Evolutionary conservation across 2,888 invertebrate genomes (phyloP), one percentile per base, ranked within the genome.

Genomic region (Altica lythri): DNA sequence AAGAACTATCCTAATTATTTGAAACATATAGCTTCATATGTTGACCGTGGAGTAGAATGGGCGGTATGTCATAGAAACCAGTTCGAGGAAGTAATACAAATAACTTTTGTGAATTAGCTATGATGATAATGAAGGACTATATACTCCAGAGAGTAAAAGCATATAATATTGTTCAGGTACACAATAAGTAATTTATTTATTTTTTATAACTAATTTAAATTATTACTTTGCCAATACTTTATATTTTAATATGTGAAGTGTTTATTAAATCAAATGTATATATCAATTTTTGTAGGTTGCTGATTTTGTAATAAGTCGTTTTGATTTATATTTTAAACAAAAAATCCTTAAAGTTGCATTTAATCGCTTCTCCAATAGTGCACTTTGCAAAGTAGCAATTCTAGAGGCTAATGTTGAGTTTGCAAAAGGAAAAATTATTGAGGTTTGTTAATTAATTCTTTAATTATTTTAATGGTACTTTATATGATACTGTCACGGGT

Each of bases 71-170:
- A 43, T 43, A 43, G 43, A 12, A n/a, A 10, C 6, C 27, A 14
- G 43, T 43, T 27, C 10, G 43, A 9, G 25, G 43, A 25, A 12
- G 13, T n/a, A 43, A 43, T 43, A 43, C 43, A 25, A 43, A 43
- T n/a, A 43, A 43, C 22, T 13, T 25, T 12, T 43, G 43, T 25
- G 43, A 43, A 43, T 25, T 27, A 12, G 43, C 43, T n/a, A 43
- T 43, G 25, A 43, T 43, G 43, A 16, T 43, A 12, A 43, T 43
- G 43, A 43, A 43, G 27, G 43, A 43, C 25, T 43, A 43, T 25
- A 14, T 43, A 8, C 43, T 25, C n/a, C 43, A 43, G 10, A 43
- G 25, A 25, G 27, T 43, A 10, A 43, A 43, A 43, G 27, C 43
- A 27, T 43, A 12, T 13, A 43, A 43, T 16, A 25, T 43, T n/a